Percentiles rank a stretch among this genome's conserved stretches.
Conservation (phyloP, 2,797 vertebrate genomes). For the Pseudotriccus pelzelni region DNA sequence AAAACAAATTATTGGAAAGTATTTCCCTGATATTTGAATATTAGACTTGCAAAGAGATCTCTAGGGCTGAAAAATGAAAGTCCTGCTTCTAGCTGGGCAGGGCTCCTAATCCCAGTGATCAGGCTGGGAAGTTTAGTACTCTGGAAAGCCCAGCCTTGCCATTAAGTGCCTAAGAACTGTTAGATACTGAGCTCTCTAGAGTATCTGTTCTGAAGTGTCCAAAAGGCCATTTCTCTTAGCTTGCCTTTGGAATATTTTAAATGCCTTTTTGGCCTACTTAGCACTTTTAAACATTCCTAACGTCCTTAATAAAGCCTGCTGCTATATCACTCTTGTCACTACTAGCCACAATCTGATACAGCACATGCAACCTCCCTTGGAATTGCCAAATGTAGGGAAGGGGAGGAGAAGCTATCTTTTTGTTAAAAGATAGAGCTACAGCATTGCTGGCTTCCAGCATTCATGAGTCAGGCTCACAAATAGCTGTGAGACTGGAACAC, state of each 20-base stretch:
- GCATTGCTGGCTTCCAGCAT: not conserved
- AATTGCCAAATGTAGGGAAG: not conserved
- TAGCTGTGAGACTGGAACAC: not conserved
- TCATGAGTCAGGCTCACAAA: not conserved
- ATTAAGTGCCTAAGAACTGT: not conserved
- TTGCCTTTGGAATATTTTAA: not conserved
- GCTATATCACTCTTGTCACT: conserved; percentile 10
- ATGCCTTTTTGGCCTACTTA: not conserved
- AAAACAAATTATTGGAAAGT: not conserved
- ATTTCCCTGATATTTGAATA: not conserved
- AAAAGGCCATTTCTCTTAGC: not conserved
- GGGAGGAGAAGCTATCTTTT: not conserved
- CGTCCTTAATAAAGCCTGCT: not conserved
- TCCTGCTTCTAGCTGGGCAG: not conserved
- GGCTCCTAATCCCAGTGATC: not conserved
- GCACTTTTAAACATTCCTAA: not conserved
- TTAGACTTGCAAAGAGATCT: not conserved
- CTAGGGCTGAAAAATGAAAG: not conserved
- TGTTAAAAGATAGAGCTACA: not conserved
- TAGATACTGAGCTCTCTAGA: not conserved
- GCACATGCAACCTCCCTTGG: not conserved
- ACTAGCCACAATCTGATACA: not conserved
- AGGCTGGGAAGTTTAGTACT: not conserved
- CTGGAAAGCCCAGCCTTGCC: not conserved
- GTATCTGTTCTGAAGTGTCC: not conserved